Evolutionary conservation across 2,888 invertebrate genomes (phyloP).

Genomic region (Xylota segnis): DNA sequence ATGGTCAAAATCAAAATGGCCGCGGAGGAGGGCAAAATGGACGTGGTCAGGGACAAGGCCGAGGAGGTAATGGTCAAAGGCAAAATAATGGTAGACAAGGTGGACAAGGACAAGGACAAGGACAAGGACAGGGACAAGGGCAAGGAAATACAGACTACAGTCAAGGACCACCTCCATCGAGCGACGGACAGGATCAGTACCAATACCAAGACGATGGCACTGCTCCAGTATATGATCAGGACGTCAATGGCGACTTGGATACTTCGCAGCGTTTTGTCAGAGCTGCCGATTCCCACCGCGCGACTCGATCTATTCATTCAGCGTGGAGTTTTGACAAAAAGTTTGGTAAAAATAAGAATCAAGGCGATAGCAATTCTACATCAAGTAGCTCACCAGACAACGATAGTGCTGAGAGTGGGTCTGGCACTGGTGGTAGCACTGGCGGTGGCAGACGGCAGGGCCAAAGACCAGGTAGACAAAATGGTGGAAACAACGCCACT

Average conservation of each 20-base stretch:
- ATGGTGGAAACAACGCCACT: neutral
- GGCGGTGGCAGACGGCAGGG: neutral
- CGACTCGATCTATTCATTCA: neutral
- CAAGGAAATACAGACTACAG: neutral
- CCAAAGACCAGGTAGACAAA: neutral
- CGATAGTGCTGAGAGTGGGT: neutral
- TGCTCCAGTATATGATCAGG: neutral
- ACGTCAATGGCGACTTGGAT: neutral
- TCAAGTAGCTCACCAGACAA: neutral
- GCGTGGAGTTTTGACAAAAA: neutral
- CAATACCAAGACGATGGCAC: slow-evolving; percentile 5
- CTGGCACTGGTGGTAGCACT: neutral
- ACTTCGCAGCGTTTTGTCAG: neutral
- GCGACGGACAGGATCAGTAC: neutral
- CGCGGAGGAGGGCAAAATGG: neutral
- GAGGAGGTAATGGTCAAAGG: slow-evolving; percentile 25
- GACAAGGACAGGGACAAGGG: neutral
- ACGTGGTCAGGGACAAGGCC: slow-evolving; percentile 7
- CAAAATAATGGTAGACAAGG: neutral
- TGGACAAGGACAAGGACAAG: neutral
- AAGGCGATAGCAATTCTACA: neutral
- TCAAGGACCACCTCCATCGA: neutral
- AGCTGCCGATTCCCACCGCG: neutral
- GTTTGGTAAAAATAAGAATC: neutral
- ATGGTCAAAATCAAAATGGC: slow-evolving; percentile 3